Percentiles rank a stretch among this genome's conserved stretches.
These are phyloP conservation scores for Epinephelus cyanopodus DNA, from an alignment of 2,113 vertebrate genomes.

Conservation along the genomic window DNA sequence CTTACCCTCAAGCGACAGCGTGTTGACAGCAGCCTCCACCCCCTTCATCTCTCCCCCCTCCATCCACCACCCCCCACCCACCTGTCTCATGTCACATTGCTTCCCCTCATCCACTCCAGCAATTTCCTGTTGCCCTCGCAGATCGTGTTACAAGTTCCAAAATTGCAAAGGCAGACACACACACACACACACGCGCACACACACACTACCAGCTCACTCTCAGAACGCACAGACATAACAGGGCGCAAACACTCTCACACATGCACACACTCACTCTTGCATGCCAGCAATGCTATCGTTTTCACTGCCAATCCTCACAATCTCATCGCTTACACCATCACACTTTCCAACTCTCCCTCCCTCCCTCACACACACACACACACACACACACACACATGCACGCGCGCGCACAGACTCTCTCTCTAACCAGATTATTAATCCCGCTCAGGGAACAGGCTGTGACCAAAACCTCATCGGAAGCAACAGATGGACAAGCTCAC, in stretches of 20 bases:
- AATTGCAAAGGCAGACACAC: conserved; percentile 48
- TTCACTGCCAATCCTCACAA: conserved; percentile 55
- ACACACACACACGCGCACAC: conserved; percentile 10
- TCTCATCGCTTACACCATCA: conserved; percentile 38
- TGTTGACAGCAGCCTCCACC: conserved; percentile 81
- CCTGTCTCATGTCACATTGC: conserved; percentile 77
- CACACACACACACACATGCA: not conserved
- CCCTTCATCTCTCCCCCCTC: conserved; percentile 32
- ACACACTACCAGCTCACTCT: conserved; percentile 8
- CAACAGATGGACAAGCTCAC: conserved; percentile 68
- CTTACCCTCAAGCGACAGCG: conserved; percentile 85
- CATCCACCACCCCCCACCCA: conserved; percentile 74
- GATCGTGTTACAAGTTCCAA: conserved; percentile 76
- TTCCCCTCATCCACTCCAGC: conserved; percentile 78
- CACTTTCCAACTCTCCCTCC: conserved; percentile 30
- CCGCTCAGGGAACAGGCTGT: conserved; percentile 64
- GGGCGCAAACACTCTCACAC: not conserved
- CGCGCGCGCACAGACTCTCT: conserved; percentile 10
- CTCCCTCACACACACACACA: not conserved
- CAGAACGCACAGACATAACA: conserved; percentile 24
- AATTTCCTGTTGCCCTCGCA: conserved; percentile 94
- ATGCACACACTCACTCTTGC: conserved; percentile 29
- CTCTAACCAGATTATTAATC: conserved; percentile 66
- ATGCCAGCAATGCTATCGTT: conserved; percentile 55
- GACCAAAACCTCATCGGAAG: conserved; percentile 61